These are phyloP conservation scores for Asbolus verrucosus DNA, from an alignment of 1,140 invertebrate species.

Conservation along the genomic window DNA sequence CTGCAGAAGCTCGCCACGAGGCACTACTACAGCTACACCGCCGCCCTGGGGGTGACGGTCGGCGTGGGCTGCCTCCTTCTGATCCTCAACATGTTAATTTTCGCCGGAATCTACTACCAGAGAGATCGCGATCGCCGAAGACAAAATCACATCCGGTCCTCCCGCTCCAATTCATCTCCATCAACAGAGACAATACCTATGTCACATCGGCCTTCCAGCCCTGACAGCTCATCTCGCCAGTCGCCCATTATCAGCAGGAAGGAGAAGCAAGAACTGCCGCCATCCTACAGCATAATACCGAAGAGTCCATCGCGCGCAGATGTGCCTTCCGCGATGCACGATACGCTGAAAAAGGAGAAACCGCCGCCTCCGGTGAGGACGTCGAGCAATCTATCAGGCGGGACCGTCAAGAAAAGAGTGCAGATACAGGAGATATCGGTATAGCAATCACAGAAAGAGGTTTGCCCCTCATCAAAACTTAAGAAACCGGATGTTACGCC, in stretches of 20 bases:
- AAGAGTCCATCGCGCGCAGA: conserved; percentile 53
- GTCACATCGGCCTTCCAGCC: conserved; percentile 63
- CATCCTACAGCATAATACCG: conserved; percentile 66
- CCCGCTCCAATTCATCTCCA: conserved; percentile 54
- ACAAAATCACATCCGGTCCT: conserved; percentile 58
- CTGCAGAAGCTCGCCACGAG: conserved; percentile 68
- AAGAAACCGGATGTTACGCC: conserved; percentile 56
- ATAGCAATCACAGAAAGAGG: conserved; percentile 66
- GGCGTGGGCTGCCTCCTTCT: conserved; percentile 89
- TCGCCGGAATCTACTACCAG: conserved; percentile 90
- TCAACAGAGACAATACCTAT: conserved; percentile 64
- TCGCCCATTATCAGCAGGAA: conserved; percentile 55
- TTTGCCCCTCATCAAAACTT: conserved; percentile 38
- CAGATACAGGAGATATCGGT: conserved; percentile 77
- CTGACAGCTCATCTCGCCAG: conserved; percentile 58
- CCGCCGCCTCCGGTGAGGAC: conserved; percentile 63
- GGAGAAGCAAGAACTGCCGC: conserved; percentile 65
- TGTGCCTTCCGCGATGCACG: conserved; percentile 52
- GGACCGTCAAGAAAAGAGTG: conserved; percentile 73
- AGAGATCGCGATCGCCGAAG: conserved; percentile 69
- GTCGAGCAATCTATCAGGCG: conserved; percentile 63
- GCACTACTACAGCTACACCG: conserved; percentile 79
- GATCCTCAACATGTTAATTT: conserved; percentile 88
- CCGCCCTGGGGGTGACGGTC: conserved; percentile 88
- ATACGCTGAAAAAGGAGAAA: conserved; percentile 58